Evolutionary conservation across 2,888 invertebrate species (phyloP), one percentile per base, ranked within the genome.

Genomic region (Eupithecia vulgata): DNA sequence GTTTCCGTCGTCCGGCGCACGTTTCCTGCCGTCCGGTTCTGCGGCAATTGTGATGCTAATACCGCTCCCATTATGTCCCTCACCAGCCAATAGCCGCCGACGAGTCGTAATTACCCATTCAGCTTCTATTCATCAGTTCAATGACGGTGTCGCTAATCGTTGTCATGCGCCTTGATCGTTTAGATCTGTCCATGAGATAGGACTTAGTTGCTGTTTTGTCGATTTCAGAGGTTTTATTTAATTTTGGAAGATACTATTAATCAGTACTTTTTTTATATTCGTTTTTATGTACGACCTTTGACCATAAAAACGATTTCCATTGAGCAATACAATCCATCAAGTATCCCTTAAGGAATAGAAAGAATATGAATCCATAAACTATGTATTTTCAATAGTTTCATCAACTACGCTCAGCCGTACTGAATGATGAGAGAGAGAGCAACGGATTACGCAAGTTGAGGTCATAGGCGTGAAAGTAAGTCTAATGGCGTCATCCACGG

Each of bases 21-120:
- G 81, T 80, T 81, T 85, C 84, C 82, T 82, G 75, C 80, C 70
- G 68, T 70, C 72, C 75, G 75, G 77, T 76, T 75, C 78, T 75
- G 68, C 79, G 66, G 78, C 81, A 68, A 86, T 86, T 85, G 85
- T 90, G 82, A 87, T 89, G 88, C 83, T 88, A 90, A 89, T 89
- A 81, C 80, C 81, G 85, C 82, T 83, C 86, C 85, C 84, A 84
- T 88, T 90, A 85, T 83, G 86, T 85, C 86, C 81, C 80, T 84
- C 83, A 81, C 21, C 74, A 80, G 71, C 74, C 74, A 77, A 79
- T 79, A 79, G 71, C 74, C 73, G 71, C 42, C 70, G 79, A 79
- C 75, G 72, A 76, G 70, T 79, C 76, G 81, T 84, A 81, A 82
- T 80, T 80, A 79, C 71, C 74, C 79, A 77, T 79, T 79, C 65